phyloP scores from a whole-genome alignment of 1,140 invertebrate species.

The Bombus soroeensis region DNA sequence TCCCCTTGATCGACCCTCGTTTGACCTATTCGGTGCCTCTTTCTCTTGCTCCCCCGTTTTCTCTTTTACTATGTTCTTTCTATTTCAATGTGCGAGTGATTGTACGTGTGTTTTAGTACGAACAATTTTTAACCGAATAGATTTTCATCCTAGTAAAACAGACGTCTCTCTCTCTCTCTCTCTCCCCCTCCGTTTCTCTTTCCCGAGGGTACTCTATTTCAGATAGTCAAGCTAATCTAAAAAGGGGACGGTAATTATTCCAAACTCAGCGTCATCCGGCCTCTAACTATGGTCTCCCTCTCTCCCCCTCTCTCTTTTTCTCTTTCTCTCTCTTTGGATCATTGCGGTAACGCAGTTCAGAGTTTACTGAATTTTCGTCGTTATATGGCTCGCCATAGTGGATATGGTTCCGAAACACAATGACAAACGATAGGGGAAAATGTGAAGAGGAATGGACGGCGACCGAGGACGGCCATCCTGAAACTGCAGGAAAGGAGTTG shows the following conservation, averaged over 20 bases:
- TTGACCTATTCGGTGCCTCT: conserved; percentile 1
- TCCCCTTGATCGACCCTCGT: conserved; percentile 34
- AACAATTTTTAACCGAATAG: not conserved
- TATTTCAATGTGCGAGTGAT: not conserved
- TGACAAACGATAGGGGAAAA: not conserved
- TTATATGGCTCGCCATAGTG: not conserved
- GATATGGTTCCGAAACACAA: not conserved
- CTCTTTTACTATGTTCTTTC: not conserved
- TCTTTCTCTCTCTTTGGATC: not conserved
- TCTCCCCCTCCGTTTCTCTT: not conserved
- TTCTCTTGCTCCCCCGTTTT: not conserved
- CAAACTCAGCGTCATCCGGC: conserved; percentile 1
- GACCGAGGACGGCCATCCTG: not conserved
- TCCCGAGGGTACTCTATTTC: conserved; percentile 29
- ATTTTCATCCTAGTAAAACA: conserved; percentile 38
- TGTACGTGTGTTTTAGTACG: not conserved
- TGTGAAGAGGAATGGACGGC: not conserved
- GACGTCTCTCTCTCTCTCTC: not conserved
- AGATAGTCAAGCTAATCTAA: conserved; percentile 30
- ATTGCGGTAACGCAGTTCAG: not conserved
- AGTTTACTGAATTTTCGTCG: not conserved
- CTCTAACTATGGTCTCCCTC: not conserved
- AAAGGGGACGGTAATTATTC: conserved; percentile 40
- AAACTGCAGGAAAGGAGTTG: conserved; percentile 3
- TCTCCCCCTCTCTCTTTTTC: not conserved